Conservation (phyloP, 2,888 invertebrate species). For the Lasiommata megera region DNA sequence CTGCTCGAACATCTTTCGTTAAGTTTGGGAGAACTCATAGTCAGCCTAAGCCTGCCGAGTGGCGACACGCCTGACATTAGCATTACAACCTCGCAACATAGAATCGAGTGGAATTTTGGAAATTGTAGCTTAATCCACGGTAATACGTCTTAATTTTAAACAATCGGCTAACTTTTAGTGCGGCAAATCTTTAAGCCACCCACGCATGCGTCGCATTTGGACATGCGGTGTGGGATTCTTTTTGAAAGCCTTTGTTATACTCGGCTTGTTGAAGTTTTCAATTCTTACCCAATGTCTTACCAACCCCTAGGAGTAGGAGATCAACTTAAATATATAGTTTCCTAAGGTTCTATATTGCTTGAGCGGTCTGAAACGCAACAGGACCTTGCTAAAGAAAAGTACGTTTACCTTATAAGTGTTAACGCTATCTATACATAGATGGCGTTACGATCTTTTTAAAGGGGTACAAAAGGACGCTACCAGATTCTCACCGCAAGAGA, state of each 20-base stretch:
- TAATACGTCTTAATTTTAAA: conserved; percentile 24
- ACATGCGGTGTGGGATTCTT: conserved; percentile 24
- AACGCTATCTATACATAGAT: too few relatives aligned
- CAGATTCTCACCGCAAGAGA: too few relatives aligned
- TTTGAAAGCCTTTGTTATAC: conserved; percentile 27
- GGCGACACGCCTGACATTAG: conserved; percentile 28
- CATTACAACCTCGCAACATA: conserved; percentile 18
- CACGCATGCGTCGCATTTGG: conserved; percentile 32
- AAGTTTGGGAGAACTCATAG: conserved; percentile 72
- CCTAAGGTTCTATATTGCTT: background rate
- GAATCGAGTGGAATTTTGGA: conserved; percentile 1
- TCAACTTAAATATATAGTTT: background rate
- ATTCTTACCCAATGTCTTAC: background rate
- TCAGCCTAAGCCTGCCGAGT: conserved; percentile 14
- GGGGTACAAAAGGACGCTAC: too few relatives aligned
- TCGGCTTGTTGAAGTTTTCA: conserved; percentile 1
- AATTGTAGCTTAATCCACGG: conserved; percentile 21
- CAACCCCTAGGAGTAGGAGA: background rate
- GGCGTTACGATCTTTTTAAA: too few relatives aligned
- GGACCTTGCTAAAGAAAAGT: too few relatives aligned
- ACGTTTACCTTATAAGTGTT: too few relatives aligned
- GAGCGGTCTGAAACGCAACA: too few relatives aligned
- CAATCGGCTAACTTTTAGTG: conserved; percentile 10
- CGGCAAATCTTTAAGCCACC: conserved; percentile 28
- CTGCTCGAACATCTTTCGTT: conserved; percentile 66